phyloP scores from a whole-genome alignment of 1,140 invertebrate species.

The Paralvinella palmiformis region DNA sequence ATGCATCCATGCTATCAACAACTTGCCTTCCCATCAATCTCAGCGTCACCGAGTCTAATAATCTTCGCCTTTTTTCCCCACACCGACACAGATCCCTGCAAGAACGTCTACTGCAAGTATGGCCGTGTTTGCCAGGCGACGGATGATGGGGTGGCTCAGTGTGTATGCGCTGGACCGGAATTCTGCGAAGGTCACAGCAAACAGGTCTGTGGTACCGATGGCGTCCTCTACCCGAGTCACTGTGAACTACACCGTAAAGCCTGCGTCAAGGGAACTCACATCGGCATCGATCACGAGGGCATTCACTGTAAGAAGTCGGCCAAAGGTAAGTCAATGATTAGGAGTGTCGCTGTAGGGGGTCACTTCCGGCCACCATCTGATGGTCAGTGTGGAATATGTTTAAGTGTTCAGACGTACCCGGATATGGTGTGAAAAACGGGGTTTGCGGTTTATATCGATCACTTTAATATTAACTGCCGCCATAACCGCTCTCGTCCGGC shows the following conservation, averaged over 20 bases:
- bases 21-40: too few relatives aligned
- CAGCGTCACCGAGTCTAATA: too few relatives aligned
- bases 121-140: slow-evolving; percentile 61
- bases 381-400: neutral
- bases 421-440: neutral
- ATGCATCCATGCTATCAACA: too few relatives aligned
- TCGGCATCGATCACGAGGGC: slow-evolving; percentile 54
- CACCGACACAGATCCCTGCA: slow-evolving; percentile 63
- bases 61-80: too few relatives aligned
- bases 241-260: slow-evolving; percentile 68
- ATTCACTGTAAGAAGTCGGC: neutral
- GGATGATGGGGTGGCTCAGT: slow-evolving; percentile 54
- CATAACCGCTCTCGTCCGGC: neutral
- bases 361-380: too few relatives aligned
- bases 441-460: neutral
- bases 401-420: neutral
- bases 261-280: slow-evolving; percentile 57
- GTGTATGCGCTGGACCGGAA: slow-evolving; percentile 61
- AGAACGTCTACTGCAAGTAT: slow-evolving; percentile 61
- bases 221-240: slow-evolving; percentile 66
- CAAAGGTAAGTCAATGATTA: neutral
- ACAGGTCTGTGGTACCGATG: slow-evolving; percentile 68
- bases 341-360: neutral
- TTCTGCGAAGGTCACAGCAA: slow-evolving; percentile 53
- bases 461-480: neutral